These are phyloP conservation scores for Pseudococcus viburni DNA, from an alignment of 2,888 invertebrate species.

Conservation along the genomic window DNA sequence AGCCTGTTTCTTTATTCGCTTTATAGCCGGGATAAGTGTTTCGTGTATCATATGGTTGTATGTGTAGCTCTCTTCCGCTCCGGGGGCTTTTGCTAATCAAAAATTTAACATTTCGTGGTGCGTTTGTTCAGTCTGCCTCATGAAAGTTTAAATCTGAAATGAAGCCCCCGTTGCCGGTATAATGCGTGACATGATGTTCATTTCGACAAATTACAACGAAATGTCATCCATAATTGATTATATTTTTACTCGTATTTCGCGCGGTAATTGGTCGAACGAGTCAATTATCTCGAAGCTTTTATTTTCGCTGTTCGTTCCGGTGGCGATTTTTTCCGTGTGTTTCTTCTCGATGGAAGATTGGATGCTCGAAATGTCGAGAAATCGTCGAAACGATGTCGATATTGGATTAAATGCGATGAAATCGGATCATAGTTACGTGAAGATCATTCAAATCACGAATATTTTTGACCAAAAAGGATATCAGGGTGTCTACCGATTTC, in stretches of 20 bases:
- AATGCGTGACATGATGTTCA: slow-evolving; percentile 13
- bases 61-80: background rate
- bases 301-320: background rate
- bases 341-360: no score
- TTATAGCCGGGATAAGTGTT: slow-evolving; percentile 28
- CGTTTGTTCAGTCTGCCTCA: background rate
- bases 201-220: slow-evolving; percentile 40
- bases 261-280: slow-evolving; percentile 2
- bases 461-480: no score
- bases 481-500: no score
- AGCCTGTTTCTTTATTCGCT: background rate
- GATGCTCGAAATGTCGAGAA: no score
- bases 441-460: no score
- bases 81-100: background rate
- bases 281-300: background rate
- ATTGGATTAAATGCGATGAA: no score
- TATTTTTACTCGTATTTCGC: slow-evolving; percentile 16
- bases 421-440: no score
- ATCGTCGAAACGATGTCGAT: no score
- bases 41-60: slow-evolving; percentile 1
- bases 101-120: slow-evolving; percentile 2
- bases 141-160: slow-evolving; percentile 21
- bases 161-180: background rate
- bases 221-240: slow-evolving; percentile 27
- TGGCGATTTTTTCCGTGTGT: background rate